Percentiles rank a stretch among this genome's conserved stretches.
Evolutionary conservation across 2,888 invertebrate species (phyloP).

Genomic region (Tiphia femorata): DNA sequence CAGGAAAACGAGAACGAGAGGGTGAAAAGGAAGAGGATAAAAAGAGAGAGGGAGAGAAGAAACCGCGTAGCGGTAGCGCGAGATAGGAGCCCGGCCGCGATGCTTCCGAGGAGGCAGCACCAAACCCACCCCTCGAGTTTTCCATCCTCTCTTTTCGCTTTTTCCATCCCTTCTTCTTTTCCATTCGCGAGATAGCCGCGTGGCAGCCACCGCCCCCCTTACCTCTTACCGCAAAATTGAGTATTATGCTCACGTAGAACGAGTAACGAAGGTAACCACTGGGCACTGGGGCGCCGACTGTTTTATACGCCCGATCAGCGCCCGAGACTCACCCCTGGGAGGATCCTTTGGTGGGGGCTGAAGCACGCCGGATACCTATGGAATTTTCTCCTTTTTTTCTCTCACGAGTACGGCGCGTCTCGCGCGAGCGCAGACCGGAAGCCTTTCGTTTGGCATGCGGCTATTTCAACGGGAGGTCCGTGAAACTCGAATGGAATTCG

Average conservation of each 20-base stretch:
- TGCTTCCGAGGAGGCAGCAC: too few species aligned
- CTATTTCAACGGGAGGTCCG: too few species aligned
- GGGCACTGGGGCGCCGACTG: neutral
- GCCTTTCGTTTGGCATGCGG: too few species aligned
- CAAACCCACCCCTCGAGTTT: neutral
- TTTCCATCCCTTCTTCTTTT: neutral
- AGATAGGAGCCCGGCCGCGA: neutral
- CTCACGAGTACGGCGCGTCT: too few species aligned
- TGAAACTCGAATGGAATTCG: too few species aligned
- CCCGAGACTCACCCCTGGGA: neutral
- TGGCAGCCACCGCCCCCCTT: neutral
- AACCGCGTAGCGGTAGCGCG: neutral
- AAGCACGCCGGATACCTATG: too few species aligned
- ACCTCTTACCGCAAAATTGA: slow-evolving; percentile 8
- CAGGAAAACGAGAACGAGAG: too few species aligned
- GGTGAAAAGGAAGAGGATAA: too few species aligned
- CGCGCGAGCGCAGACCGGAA: too few species aligned
- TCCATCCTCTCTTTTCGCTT: neutral
- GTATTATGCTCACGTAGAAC: slow-evolving; percentile 40
- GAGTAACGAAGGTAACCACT: slow-evolving; percentile 40
- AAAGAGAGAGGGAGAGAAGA: neutral
- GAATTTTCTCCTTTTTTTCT: too few species aligned
- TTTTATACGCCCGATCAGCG: slow-evolving; percentile 5
- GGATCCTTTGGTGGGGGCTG: too few species aligned
- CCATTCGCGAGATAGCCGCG: neutral